phyloP scores from a whole-genome alignment of 2,797 vertebrate species.

The Clarias platycephalus region DNA sequence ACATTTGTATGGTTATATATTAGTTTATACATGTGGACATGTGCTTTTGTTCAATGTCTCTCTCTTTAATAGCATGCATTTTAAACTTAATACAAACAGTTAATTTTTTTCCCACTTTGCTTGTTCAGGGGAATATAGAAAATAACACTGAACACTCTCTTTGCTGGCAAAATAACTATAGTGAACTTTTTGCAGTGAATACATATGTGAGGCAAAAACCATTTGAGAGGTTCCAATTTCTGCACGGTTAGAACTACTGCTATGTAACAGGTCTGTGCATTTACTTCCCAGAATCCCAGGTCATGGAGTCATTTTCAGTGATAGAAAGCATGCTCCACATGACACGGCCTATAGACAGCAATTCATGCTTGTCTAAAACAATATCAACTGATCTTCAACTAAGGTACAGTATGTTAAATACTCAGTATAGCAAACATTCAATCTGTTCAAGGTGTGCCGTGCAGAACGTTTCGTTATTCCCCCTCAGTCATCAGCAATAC shows the following conservation, averaged over 20 bases:
- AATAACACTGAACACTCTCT: not conserved
- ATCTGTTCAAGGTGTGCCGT: too few species aligned
- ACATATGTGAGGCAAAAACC: not conserved
- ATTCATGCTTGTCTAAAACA: too few species aligned
- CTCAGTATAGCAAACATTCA: too few species aligned
- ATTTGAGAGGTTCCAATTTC: not conserved
- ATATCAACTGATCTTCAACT: too few species aligned
- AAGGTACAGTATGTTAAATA: too few species aligned
- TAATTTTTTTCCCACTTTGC: not conserved
- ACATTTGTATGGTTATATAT: not conserved
- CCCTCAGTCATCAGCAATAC: too few species aligned
- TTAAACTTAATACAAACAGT: not conserved
- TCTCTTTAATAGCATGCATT: not conserved
- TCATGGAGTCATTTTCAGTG: not conserved
- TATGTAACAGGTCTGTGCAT: not conserved
- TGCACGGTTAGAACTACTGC: not conserved
- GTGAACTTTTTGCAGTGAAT: not conserved
- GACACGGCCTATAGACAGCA: not conserved
- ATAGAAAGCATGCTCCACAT: not conserved
- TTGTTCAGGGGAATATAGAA: not conserved
- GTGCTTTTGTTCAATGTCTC: not conserved
- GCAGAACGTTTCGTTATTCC: too few species aligned
- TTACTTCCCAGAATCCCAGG: not conserved
- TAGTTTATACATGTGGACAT: not conserved
- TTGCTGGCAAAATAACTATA: not conserved